Base-by-base conservation (phyloP, 2,797 vertebrate species). In the Lindbergichthys nudifrons region DNA sequence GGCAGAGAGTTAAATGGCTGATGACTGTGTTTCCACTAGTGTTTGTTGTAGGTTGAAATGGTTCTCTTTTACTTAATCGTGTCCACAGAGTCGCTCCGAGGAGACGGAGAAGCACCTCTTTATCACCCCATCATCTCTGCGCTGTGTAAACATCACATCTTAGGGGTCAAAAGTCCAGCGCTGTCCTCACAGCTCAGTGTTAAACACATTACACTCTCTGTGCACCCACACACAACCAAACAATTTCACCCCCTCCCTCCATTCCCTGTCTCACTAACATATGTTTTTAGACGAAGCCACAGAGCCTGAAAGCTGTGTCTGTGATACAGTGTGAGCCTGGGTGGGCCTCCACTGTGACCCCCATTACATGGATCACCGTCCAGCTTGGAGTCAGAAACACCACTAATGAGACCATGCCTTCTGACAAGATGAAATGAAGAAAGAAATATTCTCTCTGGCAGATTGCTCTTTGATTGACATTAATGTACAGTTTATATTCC, bases 161-260 rank as follows among this genome's bases (percentile, higher is more conserved):
- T 66, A 45, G 58, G 71, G 87, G 89, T 92, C 89, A 90, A 87
- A 85, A 82, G 91, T 94, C 87, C 91, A 88, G 68, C 5, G 13
- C 36, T 30, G 70, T 77, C 79, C 75, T 86, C 73, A 52, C 68
- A 50, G 64, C 52, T 76, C 67, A 65, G 62, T 50, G 69, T 86
- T 70, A 72, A 72, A 79, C 77, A 60, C 82, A 70, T 80, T 63
- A 73, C 15, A 21, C 46, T 73, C 62, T 63, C 42, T 56, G 60
- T 73, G 45, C 70, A 63, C 57, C 54, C 43, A 60, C 64, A 68
- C 70, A 53, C 50, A 52, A 32, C 46, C 42, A 54, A 42, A 54
- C 45, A 0, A 66, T 30, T 43, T 58, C 54, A 23, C 51, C 16
- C 18, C 9, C 10, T 8, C 32, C 7, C 32, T 14, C 16, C 14